Evolutionary conservation across 2,888 invertebrate species (phyloP).

Genomic region (Macropis europaea): DNA sequence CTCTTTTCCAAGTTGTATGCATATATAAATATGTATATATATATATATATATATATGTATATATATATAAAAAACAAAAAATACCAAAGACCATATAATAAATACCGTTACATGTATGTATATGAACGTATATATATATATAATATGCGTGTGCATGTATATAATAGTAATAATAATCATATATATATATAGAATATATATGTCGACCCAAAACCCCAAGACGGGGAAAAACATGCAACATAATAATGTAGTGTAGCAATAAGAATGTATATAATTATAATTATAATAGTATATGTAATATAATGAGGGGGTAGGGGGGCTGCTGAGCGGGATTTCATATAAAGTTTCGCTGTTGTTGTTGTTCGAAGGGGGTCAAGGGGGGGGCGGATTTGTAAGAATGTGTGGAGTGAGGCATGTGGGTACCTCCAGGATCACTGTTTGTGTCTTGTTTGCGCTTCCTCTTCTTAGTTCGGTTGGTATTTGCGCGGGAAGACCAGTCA

Average conservation of each 20-base stretch:
- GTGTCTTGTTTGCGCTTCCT: slow-evolving; percentile 99
- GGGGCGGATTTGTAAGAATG: slow-evolving; percentile 75
- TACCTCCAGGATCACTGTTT: slow-evolving; percentile 94
- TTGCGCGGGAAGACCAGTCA: slow-evolving; percentile 99
- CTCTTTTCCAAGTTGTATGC: not conserved
- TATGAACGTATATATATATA: not conserved
- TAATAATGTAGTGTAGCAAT: slow-evolving; percentile 78
- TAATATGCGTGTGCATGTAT: slow-evolving; percentile 44
- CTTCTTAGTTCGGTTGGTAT: slow-evolving; percentile 99
- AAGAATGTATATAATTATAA: slow-evolving; percentile 66
- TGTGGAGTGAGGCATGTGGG: slow-evolving; percentile 82
- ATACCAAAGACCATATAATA: slow-evolving; percentile 35
- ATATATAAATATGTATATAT: slow-evolving; percentile 34
- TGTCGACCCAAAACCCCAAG: slow-evolving; percentile 75
- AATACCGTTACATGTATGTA: slow-evolving; percentile 18
- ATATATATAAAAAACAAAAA: slow-evolving; percentile 1
- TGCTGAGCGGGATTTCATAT: slow-evolving; percentile 65
- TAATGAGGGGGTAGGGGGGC: slow-evolving; percentile 61
- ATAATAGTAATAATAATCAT: slow-evolving; percentile 46
- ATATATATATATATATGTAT: slow-evolving; percentile 23
- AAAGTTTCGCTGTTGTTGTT: slow-evolving; percentile 24
- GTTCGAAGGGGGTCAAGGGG: slow-evolving; percentile 25
- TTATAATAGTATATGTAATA: slow-evolving; percentile 66
- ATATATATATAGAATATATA: slow-evolving; percentile 50
- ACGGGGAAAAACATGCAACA: slow-evolving; percentile 78